A percentile compares a stretch with the other conserved stretches of the same genome.
phyloP scores from a whole-genome alignment of 2,797 vertebrate species.

The Enteromius mattozi region DNA sequence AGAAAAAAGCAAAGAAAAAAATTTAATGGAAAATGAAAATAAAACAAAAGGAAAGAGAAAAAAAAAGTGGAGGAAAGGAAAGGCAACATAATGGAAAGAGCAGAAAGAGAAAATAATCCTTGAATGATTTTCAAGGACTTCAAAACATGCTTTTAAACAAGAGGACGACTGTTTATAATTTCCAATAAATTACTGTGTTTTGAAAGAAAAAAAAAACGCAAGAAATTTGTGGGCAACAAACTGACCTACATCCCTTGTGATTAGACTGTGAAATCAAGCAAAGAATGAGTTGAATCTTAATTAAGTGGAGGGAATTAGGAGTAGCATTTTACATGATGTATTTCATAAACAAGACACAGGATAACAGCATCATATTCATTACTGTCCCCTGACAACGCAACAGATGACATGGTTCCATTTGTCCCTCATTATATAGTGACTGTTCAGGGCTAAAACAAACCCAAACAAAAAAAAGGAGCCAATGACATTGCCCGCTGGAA shows the following conservation, averaged over 20 bases:
- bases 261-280: conserved; percentile 36
- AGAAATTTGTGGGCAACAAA: conserved; percentile 27
- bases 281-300: conserved; percentile 33
- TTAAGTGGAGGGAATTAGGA: conserved; percentile 12
- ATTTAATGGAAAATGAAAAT: not conserved
- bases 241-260: conserved; percentile 40
- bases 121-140: not conserved
- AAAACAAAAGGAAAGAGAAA: not conserved
- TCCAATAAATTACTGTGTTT: not conserved
- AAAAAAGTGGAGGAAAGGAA: not conserved
- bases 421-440: conserved; percentile 31
- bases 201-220: conserved; percentile 2
- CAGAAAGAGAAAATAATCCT: not conserved
- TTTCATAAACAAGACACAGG: conserved; percentile 35
- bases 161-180: not conserved
- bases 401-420: conserved; percentile 27
- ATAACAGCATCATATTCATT: conserved; percentile 25
- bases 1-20: not conserved
- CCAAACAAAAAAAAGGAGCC: conserved; percentile 42
- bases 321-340: conserved; percentile 12
- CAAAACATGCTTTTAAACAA: conserved; percentile 2
- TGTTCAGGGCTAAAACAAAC: conserved; percentile 44
- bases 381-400: conserved; percentile 30
- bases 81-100: not conserved
- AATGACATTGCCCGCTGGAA: conserved; percentile 77